phyloP scores from a whole-genome alignment of 37 sponge, comb jelly and placozoan genomes.

The Lycopodina hypogea region DNA sequence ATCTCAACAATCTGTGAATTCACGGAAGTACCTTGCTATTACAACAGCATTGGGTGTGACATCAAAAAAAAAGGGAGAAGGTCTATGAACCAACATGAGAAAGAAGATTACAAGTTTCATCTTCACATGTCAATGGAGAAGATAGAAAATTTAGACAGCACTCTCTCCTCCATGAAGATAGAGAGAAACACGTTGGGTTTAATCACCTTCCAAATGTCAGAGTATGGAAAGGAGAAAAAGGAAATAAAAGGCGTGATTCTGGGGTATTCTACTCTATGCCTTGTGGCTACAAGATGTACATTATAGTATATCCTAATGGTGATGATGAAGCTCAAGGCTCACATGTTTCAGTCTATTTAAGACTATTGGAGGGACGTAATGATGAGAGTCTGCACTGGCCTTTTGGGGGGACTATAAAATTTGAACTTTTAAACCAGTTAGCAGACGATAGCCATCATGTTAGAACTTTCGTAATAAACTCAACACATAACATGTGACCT shows the following conservation, averaged over 20 bases:
- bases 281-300: conserved; percentile 38
- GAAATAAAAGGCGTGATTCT: not conserved
- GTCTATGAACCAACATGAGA: conserved; percentile 21
- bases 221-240: not conserved
- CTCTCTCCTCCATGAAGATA: not conserved
- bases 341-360: conserved; percentile 28
- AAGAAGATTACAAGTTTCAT: not conserved
- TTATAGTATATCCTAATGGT: conserved; percentile 33
- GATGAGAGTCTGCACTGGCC: conserved; percentile 29
- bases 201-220: not conserved
- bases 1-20: not conserved
- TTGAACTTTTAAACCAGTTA: conserved; percentile 1
- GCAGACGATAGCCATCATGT: not conserved
- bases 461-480: not conserved
- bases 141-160: not conserved
- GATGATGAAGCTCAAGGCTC: conserved; percentile 24
- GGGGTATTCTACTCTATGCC: conserved; percentile 11
- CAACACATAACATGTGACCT: not conserved
- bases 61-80: not conserved
- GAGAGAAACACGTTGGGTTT: too few relatives aligned
- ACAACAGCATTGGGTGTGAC: conserved; percentile 23
- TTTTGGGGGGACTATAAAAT: not conserved
- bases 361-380: conserved; percentile 27
- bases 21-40: conserved; percentile 20
- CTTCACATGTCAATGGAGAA: not conserved